Conservation (phyloP, 2,888 invertebrate genomes). For the Cryptus armator region DNA sequence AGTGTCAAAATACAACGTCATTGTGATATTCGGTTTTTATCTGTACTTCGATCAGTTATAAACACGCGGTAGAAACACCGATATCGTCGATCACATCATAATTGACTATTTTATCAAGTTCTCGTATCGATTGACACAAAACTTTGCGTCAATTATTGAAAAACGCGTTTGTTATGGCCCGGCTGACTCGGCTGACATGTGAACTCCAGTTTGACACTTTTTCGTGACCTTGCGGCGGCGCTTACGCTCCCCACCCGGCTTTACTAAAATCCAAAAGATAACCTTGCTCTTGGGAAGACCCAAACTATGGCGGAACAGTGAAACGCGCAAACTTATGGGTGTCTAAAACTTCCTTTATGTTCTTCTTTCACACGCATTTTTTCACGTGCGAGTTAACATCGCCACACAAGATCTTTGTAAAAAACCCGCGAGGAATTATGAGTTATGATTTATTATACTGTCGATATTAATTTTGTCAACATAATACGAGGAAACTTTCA, state of each 20-base stretch:
- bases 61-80: not conserved
- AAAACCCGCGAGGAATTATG: not conserved
- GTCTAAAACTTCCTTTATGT: not conserved
- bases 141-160: not conserved
- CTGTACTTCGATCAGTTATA: not conserved
- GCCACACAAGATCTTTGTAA: too few species aligned
- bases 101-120: not conserved
- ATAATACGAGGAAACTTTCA: not conserved
- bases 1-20: slow-evolving; percentile 94
- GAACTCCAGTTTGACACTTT: slow-evolving; percentile 58
- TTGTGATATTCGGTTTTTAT: slow-evolving; percentile 79
- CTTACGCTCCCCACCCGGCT: not conserved
- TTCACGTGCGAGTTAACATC: not conserved
- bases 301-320: not conserved
- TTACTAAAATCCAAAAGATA: too few species aligned
- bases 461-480: not conserved
- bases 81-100: not conserved
- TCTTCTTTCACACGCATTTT: too few species aligned
- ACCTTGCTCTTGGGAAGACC: too few species aligned
- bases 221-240: slow-evolving; percentile 9
- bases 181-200: slow-evolving; percentile 30
- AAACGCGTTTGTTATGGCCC: slow-evolving; percentile 30
- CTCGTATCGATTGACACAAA: not conserved
- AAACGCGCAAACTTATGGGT: not conserved
- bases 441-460: not conserved